Evolutionary conservation across 2,797 vertebrate genomes (phyloP), one percentile per base, ranked within the genome.

Genomic region (Sebastes taczanowskii): DNA sequence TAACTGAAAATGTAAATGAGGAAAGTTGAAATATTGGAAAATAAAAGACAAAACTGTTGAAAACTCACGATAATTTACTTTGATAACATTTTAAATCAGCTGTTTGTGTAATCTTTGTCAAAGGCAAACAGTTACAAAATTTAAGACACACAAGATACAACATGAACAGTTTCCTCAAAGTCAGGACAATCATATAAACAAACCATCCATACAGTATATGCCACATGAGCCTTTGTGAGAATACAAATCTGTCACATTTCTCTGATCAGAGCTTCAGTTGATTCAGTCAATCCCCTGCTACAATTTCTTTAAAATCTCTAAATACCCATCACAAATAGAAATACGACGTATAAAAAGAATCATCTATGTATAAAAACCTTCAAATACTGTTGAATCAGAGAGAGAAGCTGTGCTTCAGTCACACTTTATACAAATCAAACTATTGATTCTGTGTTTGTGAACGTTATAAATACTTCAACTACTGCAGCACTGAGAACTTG

Each of bases 101-200:
- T 46, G 53, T 81, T 71, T 68, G 61, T 82, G 59, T 38, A 68
- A 68, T 81, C 46, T 38, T 49, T 80, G 29, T 67, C 63, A 80
- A 92, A 91, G 87, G 90, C 89, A 88, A 86, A 85, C 35, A 77
- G 22, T 82, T 61, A 87, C n/a, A 88, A 75, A 81, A 80, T 69
- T 1, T 88, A 92, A 90, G 87, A 92, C 83, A 88, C 80, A 69
- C 32, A 83, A 77, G 3, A 85, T 74, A 77, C 13, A 82, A 84
- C 70, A 65, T 55, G 25, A 60, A 85, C 59, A 77, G 23, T 74
- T 81, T 74, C 53, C 23, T 67, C 38, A 61, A 35, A 63, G 78
- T 77, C 56, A 73, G 55, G 16, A 83, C 65, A 72, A 25, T 22
- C 14, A 55, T 52, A 62, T 10, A 69, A 29, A 7, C 29, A 59